These are phyloP conservation scores for Micoletzkya japonica DNA, from an alignment of 2,888 invertebrate species.

Conservation along the genomic window DNA sequence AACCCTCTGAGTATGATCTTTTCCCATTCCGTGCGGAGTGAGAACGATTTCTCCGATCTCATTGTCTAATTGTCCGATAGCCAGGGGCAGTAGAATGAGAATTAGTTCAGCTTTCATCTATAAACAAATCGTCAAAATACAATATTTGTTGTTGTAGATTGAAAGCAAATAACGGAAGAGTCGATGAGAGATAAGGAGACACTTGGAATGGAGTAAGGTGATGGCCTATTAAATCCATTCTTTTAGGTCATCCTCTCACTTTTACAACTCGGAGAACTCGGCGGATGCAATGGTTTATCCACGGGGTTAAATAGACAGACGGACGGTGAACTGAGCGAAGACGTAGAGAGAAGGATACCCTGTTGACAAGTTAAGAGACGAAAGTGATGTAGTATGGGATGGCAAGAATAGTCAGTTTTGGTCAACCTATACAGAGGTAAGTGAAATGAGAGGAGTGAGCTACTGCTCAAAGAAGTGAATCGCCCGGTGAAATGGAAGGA, in stretches of 20 bases:
- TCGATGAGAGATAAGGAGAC: background rate
- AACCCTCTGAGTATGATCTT: conserved; percentile 47
- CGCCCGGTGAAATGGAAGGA: conserved; percentile 40
- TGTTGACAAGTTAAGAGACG: no score
- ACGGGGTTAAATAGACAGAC: no score
- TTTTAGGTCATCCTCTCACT: background rate
- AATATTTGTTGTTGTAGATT: background rate
- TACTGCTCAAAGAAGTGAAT: conserved; percentile 42
- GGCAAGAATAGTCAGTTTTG: no score
- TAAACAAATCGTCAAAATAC: background rate
- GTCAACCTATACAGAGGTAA: no score
- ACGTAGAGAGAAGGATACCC: no score
- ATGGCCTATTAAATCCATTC: background rate
- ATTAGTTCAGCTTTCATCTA: conserved; percentile 10
- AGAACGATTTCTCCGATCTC: conserved; percentile 46
- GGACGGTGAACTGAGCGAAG: no score
- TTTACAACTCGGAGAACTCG: background rate
- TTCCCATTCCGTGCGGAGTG: conserved; percentile 58
- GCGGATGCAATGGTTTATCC: no score
- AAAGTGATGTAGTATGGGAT: no score
- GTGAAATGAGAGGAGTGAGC: no score
- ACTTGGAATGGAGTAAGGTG: background rate
- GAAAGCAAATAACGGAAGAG: background rate
- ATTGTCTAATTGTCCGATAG: background rate
- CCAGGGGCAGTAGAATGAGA: conserved; percentile 10